Base-by-base conservation (phyloP, 1,140 invertebrate genomes). In the Aphidius ervi region DNA sequence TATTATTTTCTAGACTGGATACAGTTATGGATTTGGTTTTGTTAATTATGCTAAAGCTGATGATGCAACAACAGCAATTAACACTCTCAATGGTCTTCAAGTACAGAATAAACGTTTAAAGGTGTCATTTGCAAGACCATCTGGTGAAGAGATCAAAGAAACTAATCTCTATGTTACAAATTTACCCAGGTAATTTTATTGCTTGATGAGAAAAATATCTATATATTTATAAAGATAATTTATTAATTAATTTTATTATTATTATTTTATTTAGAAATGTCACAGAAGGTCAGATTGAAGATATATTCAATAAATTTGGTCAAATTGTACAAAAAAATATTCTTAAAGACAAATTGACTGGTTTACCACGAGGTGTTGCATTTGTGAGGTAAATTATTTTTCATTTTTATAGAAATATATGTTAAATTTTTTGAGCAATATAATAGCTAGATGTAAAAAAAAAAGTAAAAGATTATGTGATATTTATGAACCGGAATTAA, bases 1-100 rank as follows among this genome's bases (percentile, higher is more conserved):
- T 9, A 9, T 37, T 10, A 46, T 64, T 66, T 80, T 84, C 50
- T 79, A 92, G 84, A 95, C 93, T 78, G 93, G 93, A 31, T 97
- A 97, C 77, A 95, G 93, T 77, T 97, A 93, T 78, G 95, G 95
- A 10, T 98, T 96, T 80, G 95, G 94, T 20, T 98, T 98, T 82
- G 94, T 97, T 16, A 95, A 97, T 75, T 98, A 93, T 77, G 82
- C 86, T 40, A 88, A 86, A 64, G 86, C 90, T 62, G 88, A 92
- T 73, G 93, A 95, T 82, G 94, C 94, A 23, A 79, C 85, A 46
- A 85, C 87, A 68, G 95, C 95, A 40, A 95, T 97, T 62, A 84
- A 87, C 67, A 87, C 88, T 6, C 83, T 97, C 62, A 96, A 97
- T 79, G 94, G 94, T 31, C 86, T 93, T 62, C 88, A 92, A 74